Evolutionary conservation across 2,888 invertebrate genomes (phyloP), one percentile per base, ranked within the genome.

Genomic region (Hanleya hanleyi): DNA sequence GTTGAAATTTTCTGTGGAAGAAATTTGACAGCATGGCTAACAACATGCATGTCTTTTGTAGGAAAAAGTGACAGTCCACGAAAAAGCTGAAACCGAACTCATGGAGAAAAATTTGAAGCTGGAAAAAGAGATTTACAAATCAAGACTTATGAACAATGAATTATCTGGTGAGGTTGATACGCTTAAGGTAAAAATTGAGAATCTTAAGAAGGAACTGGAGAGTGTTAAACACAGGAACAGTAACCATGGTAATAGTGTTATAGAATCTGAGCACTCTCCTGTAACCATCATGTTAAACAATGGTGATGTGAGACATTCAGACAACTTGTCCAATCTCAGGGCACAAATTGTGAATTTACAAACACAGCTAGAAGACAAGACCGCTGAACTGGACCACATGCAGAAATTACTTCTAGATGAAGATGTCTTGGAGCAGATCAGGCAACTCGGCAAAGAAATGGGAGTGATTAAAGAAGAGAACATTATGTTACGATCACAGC

Each of bases 1-100:
- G n/a, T n/a, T n/a, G n/a, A n/a, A n/a, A n/a, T n/a, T n/a, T n/a
- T n/a, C n/a, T n/a, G n/a, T n/a, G n/a, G n/a, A n/a, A n/a, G n/a
- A n/a, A n/a, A n/a, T n/a, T n/a, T n/a, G n/a, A n/a, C n/a, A n/a
- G n/a, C 12, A 41, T 41, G 47, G 18, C 12, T 12, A 41, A 18
- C 12, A n/a, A 9, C 18, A 12, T 57, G 57, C 57, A 18, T 18
- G 15, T 47, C 3, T 67, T 64, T 67, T 76, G 69, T 71, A 73
- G 75, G 68, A 64, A 37, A 69, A 70, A 33, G 33, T 67, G 57
- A 36, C 41, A 47, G 32, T 36, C 41, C 62, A 32, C 22, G 72
- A 73, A 57, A 36, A 51, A 29, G 68, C 75, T 37, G 76, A 75
- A 51, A 71, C 68, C 18, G 75, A 81, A 67, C 66, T 77, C 15